A percentile compares a stretch with the other conserved stretches of the same genome.
These are phyloP conservation scores for Nomada goodeniana DNA, from an alignment of 2,888 invertebrate species.

Conservation along the genomic window DNA sequence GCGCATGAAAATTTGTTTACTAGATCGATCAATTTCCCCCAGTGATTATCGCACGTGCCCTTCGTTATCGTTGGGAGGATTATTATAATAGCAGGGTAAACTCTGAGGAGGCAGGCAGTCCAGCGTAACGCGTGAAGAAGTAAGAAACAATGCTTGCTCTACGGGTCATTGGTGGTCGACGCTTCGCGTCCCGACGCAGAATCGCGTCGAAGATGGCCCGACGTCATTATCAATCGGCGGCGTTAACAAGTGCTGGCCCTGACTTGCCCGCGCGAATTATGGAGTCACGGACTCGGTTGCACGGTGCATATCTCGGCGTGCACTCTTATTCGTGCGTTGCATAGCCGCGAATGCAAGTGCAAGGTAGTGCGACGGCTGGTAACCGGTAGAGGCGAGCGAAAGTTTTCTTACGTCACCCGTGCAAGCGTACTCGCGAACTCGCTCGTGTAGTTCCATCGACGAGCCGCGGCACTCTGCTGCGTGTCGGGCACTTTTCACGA, in stretches of 20 bases:
- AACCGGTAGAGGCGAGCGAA: constrained; percentile 76
- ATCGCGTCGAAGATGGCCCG: constrained; percentile 31
- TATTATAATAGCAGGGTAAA: no score
- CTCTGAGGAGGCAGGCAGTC: no score
- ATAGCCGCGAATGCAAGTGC: constrained; percentile 76
- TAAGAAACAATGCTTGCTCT: no score
- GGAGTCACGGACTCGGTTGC: constrained; percentile 57
- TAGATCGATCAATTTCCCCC: no score
- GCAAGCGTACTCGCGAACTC: constrained; percentile 25
- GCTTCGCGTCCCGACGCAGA: no score
- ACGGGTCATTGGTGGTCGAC: no score
- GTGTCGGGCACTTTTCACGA: constrained; percentile 16
- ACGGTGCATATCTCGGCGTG: constrained; percentile 61
- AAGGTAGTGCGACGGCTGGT: constrained; percentile 73
- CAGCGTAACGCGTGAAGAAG: background rate
- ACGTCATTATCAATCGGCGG: constrained; percentile 54
- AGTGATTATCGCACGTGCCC: no score
- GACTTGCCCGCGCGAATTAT: constrained; percentile 66
- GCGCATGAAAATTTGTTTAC: no score
- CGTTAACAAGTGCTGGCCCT: constrained; percentile 63
- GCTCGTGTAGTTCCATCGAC: constrained; percentile 1
- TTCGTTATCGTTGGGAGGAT: no score
- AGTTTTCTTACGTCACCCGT: constrained; percentile 78
- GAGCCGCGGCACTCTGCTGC: background rate
- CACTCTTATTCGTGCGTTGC: constrained; percentile 61